Percentiles rank a stretch among this genome's conserved stretches.
Conservation (phyloP, 2,888 invertebrate genomes). For the Apocheima hispidaria region DNA sequence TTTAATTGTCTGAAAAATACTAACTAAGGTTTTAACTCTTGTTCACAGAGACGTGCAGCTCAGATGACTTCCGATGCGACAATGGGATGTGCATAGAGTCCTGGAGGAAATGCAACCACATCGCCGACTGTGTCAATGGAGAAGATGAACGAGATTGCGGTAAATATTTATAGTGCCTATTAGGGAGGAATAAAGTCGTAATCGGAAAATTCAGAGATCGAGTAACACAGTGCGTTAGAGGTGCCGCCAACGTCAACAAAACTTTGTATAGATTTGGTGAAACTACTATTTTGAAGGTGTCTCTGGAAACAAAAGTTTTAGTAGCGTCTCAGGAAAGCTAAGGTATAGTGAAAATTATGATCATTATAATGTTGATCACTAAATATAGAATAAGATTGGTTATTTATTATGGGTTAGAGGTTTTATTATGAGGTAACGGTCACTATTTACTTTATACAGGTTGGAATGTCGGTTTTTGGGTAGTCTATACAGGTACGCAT, state of each 20-base stretch:
- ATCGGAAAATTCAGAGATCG: background rate
- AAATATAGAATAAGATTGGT: background rate
- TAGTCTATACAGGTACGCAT: background rate
- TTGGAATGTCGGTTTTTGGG: background rate
- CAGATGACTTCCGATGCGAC: slow-evolving; percentile 83
- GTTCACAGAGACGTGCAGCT: slow-evolving; percentile 69
- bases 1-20: too few species aligned
- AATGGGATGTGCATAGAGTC: slow-evolving; percentile 85
- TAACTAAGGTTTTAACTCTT: slow-evolving; percentile 44
- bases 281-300: background rate
- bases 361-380: background rate
- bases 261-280: background rate
- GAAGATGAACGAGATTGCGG: slow-evolving; percentile 89
- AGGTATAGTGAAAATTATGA: background rate
- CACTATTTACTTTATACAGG: background rate
- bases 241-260: background rate
- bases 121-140: slow-evolving; percentile 85
- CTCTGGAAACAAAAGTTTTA: background rate
- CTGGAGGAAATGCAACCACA: slow-evolving; percentile 85
- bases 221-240: background rate
- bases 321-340: background rate
- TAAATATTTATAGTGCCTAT: slow-evolving; percentile 53
- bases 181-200: background rate
- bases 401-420: background rate
- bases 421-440: background rate